Conservation (phyloP, 1,140 invertebrate genomes). For the Leptinotarsa defecta region DNA sequence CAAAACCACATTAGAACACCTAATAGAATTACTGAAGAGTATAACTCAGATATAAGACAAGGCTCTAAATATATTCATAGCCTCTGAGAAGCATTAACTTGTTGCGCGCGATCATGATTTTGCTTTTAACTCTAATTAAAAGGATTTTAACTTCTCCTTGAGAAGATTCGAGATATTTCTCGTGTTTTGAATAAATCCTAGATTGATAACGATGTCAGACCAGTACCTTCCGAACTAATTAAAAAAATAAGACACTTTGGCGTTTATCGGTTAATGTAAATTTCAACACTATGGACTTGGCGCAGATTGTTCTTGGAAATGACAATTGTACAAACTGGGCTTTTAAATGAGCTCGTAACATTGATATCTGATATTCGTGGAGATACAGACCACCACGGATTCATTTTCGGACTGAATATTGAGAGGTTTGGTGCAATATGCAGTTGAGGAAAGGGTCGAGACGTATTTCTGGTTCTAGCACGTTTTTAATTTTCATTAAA, state of each 20-base stretch:
- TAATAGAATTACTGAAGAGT: neutral
- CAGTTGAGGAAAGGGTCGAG: too few species aligned
- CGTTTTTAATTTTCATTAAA: too few species aligned
- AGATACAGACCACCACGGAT: constrained; percentile 17
- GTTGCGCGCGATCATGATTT: constrained; percentile 19
- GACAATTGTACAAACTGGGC: constrained; percentile 20
- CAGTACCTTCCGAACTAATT: neutral
- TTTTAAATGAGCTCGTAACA: constrained; percentile 12
- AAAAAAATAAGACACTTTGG: constrained; percentile 25
- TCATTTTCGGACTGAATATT: neutral
- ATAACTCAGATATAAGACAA: constrained; percentile 17
- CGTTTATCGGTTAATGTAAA: constrained; percentile 24
- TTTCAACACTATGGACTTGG: constrained; percentile 20
- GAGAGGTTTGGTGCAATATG: too few species aligned
- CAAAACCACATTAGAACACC: constrained; percentile 15
- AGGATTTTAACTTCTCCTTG: constrained; percentile 11
- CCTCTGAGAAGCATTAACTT: constrained; percentile 22
- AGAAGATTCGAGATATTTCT: constrained; percentile 20
- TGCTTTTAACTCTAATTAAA: constrained; percentile 26
- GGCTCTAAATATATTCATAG: constrained; percentile 18
- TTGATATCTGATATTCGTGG: constrained; percentile 11
- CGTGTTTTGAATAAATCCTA: constrained; percentile 16
- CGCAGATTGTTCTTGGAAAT: constrained; percentile 22
- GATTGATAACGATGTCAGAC: neutral
- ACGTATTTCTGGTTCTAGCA: too few species aligned